Evolutionary conservation across 2,797 vertebrate genomes (phyloP).

Genomic region (Gobionotothen gibberifrons): DNA sequence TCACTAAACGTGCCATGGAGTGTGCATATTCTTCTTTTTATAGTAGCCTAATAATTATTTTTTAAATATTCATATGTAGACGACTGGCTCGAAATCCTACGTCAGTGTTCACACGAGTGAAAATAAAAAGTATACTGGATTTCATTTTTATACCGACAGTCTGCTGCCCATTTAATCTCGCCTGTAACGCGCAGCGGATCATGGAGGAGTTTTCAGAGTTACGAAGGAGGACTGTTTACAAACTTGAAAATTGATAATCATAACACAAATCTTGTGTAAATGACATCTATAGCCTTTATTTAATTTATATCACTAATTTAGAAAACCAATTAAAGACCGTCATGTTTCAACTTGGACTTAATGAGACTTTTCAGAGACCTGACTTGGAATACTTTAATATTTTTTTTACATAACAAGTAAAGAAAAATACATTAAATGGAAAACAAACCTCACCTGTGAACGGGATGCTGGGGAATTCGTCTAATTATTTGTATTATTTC

Average conservation of each 20-base stretch:
- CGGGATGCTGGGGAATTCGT: not conserved
- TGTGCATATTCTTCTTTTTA: not conserved
- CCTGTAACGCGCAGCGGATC: not conserved
- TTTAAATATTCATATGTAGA: not conserved
- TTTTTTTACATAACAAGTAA: not conserved
- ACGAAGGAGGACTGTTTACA: not conserved
- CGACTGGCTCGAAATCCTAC: not conserved
- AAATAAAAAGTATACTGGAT: not conserved
- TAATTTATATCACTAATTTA: not conserved
- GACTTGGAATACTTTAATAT: not conserved
- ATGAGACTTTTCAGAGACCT: not conserved
- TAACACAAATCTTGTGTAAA: not conserved
- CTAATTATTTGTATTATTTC: constrained; percentile 15
- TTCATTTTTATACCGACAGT: not conserved
- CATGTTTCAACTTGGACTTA: not conserved
- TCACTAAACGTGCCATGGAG: not conserved
- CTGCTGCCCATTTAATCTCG: constrained; percentile 3
- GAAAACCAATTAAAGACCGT: not conserved
- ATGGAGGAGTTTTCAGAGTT: not conserved
- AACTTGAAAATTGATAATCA: not conserved
- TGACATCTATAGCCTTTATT: not conserved
- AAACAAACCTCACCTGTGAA: constrained; percentile 26
- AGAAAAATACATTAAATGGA: not conserved
- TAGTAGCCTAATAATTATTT: not conserved
- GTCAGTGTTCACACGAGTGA: not conserved